Conservation (phyloP, 2,113 vertebrate species). For the Salvelinus sp. region DNA sequence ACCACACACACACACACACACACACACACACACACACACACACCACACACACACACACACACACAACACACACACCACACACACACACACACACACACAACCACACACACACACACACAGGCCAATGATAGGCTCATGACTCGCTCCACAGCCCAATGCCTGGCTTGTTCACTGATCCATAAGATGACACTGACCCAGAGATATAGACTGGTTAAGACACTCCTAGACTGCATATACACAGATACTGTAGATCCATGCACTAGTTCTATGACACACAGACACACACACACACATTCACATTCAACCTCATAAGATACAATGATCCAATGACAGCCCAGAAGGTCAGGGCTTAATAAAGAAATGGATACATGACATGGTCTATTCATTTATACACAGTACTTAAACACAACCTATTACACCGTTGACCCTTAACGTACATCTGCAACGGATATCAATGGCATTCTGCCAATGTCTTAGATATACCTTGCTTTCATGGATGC, state of each 20-base stretch:
- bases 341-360: background rate
- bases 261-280: background rate
- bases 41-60: too few species aligned
- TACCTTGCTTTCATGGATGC: conserved; percentile 13
- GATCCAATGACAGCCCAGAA: background rate
- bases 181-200: conserved; percentile 27
- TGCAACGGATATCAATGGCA: too few species aligned
- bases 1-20: background rate
- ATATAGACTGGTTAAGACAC: background rate
- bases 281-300: background rate
- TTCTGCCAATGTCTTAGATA: too few species aligned
- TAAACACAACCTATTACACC: too few species aligned
- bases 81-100: too few species aligned
- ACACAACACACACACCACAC: too few species aligned
- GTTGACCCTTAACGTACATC: too few species aligned
- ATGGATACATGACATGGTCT: background rate
- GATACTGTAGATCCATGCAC: conserved; percentile 14
- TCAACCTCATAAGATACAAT: background rate
- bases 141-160: conserved; percentile 51
- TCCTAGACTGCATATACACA: background rate
- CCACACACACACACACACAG: conserved; percentile 13
- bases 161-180: conserved; percentile 44
- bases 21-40: background rate
- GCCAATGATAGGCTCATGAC: conserved; percentile 55
- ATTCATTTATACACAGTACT: background rate